Evolutionary conservation across 2,113 vertebrate species (phyloP), one percentile per base, ranked within the genome.

Genomic region (Neodontobutis hainanensis): DNA sequence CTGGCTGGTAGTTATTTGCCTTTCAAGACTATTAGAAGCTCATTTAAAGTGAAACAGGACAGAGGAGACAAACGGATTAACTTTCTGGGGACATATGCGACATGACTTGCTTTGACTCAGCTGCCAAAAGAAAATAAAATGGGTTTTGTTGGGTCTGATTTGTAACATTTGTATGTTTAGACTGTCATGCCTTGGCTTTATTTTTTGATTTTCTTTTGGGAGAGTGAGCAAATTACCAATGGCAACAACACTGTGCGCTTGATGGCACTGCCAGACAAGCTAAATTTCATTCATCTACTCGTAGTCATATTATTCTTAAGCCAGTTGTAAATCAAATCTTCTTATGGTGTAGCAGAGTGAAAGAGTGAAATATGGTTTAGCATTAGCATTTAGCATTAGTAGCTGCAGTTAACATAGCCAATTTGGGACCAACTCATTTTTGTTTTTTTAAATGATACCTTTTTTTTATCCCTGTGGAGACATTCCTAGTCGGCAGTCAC

Each of bases 51-150:
- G 65, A 82, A 81, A 65, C 57, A 49, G 52, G n/a, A n/a, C n/a
- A n/a, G n/a, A n/a, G 58, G 14, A 81, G 65, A 81, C 76, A 72
- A 67, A 44, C 77, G 75, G 74, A 87, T 87, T 84, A 85, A 80
- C 70, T 84, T 81, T 75, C 51, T 60, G 53, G 66, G 73, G 70
- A 81, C 83, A 83, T 82, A 80, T 84, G 75, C 46, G 40, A 80
- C 66, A 71, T 70, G 57, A 63, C 65, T 73, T 68, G 79, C 73
- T 80, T 70, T 19, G 63, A 36, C 42, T 73, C 0, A 38, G 70
- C 75, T 69, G 66, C 71, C 74, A 73, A 32, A 38, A 11, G 67
- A 53, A 55, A 70, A 50, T 75, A 47, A 70, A 83, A 79, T 62
- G 8, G 45, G 6, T 77, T 83, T n/a, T 85, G 60, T 76, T 77